These are phyloP conservation scores for Hypomecis punctinalis DNA, from an alignment of 2,888 invertebrate genomes.

Conservation along the genomic window DNA sequence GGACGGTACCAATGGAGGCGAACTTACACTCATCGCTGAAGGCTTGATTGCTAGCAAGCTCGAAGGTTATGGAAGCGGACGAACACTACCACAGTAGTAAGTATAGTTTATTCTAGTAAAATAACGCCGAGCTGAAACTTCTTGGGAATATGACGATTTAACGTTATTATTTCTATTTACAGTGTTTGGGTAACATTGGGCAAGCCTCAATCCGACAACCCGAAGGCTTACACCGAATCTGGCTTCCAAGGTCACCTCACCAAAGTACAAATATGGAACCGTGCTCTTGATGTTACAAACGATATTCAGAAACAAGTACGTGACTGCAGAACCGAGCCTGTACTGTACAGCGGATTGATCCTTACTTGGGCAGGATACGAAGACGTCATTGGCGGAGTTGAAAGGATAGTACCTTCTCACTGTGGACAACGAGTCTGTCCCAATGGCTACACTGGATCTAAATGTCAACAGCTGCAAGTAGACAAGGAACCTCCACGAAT, in stretches of 20 bases:
- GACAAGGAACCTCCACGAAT: constrained; percentile 95
- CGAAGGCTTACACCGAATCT: constrained; percentile 93
- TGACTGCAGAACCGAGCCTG: constrained; percentile 96
- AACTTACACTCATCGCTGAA: constrained; percentile 96
- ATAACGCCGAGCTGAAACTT: background rate
- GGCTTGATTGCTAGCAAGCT: constrained; percentile 97
- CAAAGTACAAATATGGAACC: constrained; percentile 97
- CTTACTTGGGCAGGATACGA: constrained; percentile 98
- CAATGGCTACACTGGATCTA: constrained; percentile 93
- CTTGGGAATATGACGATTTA: background rate
- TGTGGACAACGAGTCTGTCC: constrained; percentile 96
- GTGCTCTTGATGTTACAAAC: constrained; percentile 95
- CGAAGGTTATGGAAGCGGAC: constrained; percentile 94
- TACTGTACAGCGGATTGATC: constrained; percentile 93
- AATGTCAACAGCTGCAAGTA: constrained; percentile 93
- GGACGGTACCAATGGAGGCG: constrained; percentile 94
- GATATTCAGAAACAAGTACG: constrained; percentile 97
- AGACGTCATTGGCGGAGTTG: constrained; percentile 94
- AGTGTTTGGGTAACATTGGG: constrained; percentile 97
- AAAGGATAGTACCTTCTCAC: constrained; percentile 95
- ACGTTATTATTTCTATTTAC: constrained; percentile 51
- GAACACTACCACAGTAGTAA: constrained; percentile 93
- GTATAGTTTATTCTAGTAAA: constrained; percentile 52
- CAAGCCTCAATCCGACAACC: constrained; percentile 92
- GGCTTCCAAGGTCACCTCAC: constrained; percentile 98